Base-by-base conservation (phyloP, 2,888 invertebrate genomes). In the Atherix ibis region DNA sequence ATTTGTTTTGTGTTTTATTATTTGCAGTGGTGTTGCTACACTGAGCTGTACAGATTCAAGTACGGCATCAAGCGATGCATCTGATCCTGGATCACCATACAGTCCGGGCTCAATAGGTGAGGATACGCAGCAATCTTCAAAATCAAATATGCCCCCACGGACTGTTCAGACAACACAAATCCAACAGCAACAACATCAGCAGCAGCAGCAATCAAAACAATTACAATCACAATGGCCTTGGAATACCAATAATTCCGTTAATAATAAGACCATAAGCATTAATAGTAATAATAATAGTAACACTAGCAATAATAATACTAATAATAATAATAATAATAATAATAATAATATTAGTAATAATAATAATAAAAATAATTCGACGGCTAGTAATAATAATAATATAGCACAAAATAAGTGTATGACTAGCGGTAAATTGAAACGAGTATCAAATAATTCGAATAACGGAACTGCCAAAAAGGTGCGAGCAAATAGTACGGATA, bases 41-140 rank as follows among this genome's bases (percentile, higher is more conserved):
- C 64, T 78, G 56, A 79, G 80, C 64, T 75, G 78, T 52, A 71
- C 76, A 40, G 80, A 80, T 49, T 79, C 74, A 27, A 65, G 73
- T 59, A 67, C 69, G 44, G 69, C 75, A 50, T 74, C 71, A 50
- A 84, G 83, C 63, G 85, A 84, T 65, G 80, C 83, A 61, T 82
- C 83, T 48, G 84, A 84, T 61, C 84, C 84, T 36, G 79, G 81
- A 44, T 84, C 84, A 39, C 85, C 85, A 48, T 80, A 76, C 63
- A 83, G 79, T 61, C 76, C 78, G 45, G 57, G 59, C 51, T 58
- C 64, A 56, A 61, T 71, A 60, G 63, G 66, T 50, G 66, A 67
- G 53, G 72, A 71, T 44, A 71, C 48, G 12, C 27, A 27, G 22
- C 34, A 34, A 25, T 29, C 36, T 9, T 27, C 35, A 44, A 49